Percentiles rank a stretch among this genome's conserved stretches.
These are phyloP conservation scores for Serranus cabrilla DNA, from an alignment of 2,797 vertebrate genomes.

Conservation along the genomic window DNA sequence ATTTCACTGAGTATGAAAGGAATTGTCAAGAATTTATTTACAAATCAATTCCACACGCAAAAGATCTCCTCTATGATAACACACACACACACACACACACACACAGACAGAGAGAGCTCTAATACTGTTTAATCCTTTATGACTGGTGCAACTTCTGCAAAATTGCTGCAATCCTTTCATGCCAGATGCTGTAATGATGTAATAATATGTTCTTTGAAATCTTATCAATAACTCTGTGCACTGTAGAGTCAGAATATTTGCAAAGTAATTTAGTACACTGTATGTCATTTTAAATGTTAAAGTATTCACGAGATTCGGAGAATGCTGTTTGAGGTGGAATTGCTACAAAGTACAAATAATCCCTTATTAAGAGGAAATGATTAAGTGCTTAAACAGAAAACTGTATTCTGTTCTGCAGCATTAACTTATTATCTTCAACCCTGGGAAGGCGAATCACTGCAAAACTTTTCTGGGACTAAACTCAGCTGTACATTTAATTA, in stretches of 20 bases:
- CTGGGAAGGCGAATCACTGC: conserved; percentile 25
- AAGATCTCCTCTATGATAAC: conserved; percentile 44
- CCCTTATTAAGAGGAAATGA: conserved; percentile 28
- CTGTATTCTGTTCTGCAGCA: conserved; percentile 14
- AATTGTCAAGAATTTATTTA: conserved; percentile 58
- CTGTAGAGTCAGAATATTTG: background rate
- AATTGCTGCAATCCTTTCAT: conserved; percentile 46
- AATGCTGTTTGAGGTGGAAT: conserved; percentile 21
- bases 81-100: conserved; percentile 12
- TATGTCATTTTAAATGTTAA: conserved; percentile 3
- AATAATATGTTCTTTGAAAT: conserved; percentile 41
- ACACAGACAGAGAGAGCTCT: conserved; percentile 14
- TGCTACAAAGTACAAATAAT: conserved; percentile 36
- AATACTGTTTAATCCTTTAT: conserved; percentile 34
- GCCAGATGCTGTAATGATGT: conserved; percentile 42
- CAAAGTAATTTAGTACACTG: background rate
- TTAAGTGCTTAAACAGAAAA: conserved; percentile 33
- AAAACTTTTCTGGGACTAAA: conserved; percentile 12
- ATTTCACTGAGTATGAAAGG: conserved; percentile 51
- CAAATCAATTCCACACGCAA: conserved; percentile 61
- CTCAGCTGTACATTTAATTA: background rate
- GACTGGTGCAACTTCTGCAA: conserved; percentile 52
- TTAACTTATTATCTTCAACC: conserved; percentile 21
- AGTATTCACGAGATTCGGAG: conserved; percentile 17
- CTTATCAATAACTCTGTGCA: conserved; percentile 20